A percentile compares a stretch with the other conserved stretches of the same genome.
Evolutionary conservation across 2,888 invertebrate species (phyloP).

Genomic region (Ramazzottius varieornatus): DNA sequence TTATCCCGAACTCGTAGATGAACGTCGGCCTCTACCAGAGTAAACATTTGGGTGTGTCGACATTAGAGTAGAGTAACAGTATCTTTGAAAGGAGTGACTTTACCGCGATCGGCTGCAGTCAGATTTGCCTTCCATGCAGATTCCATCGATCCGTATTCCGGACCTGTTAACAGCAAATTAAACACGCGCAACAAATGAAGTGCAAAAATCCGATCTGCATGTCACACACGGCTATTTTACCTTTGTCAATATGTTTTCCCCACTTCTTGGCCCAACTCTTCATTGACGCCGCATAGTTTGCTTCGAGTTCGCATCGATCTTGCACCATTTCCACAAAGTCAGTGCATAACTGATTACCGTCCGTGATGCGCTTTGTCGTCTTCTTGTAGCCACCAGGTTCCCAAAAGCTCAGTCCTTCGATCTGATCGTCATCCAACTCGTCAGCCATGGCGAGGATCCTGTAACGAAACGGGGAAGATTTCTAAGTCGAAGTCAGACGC

Average conservation of each 20-base stretch:
- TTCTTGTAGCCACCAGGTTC: not conserved
- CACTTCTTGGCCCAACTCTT: not conserved
- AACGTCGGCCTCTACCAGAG: not conserved
- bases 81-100: too few relatives aligned
- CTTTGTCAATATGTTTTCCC: not conserved
- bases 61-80: too few relatives aligned
- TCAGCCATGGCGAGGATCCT: conserved; percentile 2
- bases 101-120: not conserved
- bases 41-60: too few relatives aligned
- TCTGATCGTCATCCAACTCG: not conserved
- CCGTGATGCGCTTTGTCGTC: not conserved
- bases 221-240: too few relatives aligned
- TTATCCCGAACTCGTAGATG: not conserved
- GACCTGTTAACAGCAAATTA: not conserved
- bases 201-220: too few relatives aligned
- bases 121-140: not conserved
- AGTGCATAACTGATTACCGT: not conserved
- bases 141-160: not conserved
- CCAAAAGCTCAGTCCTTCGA: conserved; percentile 1
- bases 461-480: too few relatives aligned
- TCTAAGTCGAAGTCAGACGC: too few relatives aligned
- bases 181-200: not conserved
- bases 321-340: not conserved
- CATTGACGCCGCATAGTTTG: not conserved
- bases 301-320: not conserved